Conservation (phyloP, 2,888 invertebrate species). For the Ctena decussata region DNA sequence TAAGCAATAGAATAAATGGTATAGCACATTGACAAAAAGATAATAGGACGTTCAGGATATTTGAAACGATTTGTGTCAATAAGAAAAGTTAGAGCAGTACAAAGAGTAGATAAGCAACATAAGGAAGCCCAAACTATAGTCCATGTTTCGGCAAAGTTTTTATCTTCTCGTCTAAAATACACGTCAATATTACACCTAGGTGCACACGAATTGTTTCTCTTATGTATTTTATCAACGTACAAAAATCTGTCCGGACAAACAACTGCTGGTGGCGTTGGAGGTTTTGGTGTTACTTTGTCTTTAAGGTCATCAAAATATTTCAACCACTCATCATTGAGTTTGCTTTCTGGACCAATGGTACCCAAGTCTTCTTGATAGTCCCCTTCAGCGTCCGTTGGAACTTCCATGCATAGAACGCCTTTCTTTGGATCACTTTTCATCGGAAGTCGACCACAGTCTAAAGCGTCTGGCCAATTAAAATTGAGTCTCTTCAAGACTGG, state of each 20-base stretch:
- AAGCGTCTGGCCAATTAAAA: constrained; percentile 91
- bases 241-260: constrained; percentile 83
- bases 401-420: constrained; percentile 92
- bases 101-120: constrained; percentile 89
- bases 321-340: constrained; percentile 67
- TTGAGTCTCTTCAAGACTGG: constrained; percentile 90
- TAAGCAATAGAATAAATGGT: constrained; percentile 86
- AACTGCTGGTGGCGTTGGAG: constrained; percentile 21
- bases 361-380: constrained; percentile 75
- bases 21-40: constrained; percentile 87
- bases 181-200: constrained; percentile 90
- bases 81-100: constrained; percentile 87
- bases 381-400: constrained; percentile 76
- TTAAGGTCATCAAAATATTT: constrained; percentile 67
- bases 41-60: constrained; percentile 87
- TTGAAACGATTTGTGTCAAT: constrained; percentile 87
- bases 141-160: constrained; percentile 91
- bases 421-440: constrained; percentile 88
- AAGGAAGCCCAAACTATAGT: constrained; percentile 93
- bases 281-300: constrained; percentile 23
- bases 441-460: constrained; percentile 94
- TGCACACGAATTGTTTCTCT: constrained; percentile 84
- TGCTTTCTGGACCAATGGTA: constrained; percentile 63
- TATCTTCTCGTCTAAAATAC: constrained; percentile 90
- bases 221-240: constrained; percentile 77